These are phyloP conservation scores for Habrosyne pyritoides DNA, from an alignment of 2,888 invertebrate genomes.

Conservation along the genomic window DNA sequence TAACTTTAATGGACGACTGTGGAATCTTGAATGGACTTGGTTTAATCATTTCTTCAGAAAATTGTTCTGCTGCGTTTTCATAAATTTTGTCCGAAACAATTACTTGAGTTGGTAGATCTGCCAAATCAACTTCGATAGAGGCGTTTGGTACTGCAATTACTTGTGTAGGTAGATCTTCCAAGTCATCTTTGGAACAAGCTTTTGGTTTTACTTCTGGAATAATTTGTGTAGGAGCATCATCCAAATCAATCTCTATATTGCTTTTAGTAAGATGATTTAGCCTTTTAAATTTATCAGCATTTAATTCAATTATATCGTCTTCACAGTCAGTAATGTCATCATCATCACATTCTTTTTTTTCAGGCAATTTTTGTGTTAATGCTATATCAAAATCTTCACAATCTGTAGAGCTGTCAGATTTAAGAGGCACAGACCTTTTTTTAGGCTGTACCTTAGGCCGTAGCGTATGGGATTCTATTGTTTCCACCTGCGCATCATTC, in stretches of 20 bases:
- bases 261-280: constrained; percentile 5
- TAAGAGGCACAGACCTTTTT: constrained; percentile 23
- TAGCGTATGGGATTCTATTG: no score
- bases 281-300: constrained; percentile 11
- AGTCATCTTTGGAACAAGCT: constrained; percentile 14
- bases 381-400: constrained; percentile 55
- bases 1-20: constrained; percentile 50
- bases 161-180: constrained; percentile 50
- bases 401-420: constrained; percentile 52
- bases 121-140: no score
- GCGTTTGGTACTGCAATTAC: constrained; percentile 25
- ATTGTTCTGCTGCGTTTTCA: no score
- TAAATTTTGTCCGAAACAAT: no score
- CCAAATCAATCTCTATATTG: constrained; percentile 17
- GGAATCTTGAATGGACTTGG: constrained; percentile 69
- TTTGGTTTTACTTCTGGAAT: constrained; percentile 18
- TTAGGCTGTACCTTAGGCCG: constrained; percentile 25
- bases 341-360: constrained; percentile 31
- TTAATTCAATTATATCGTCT: constrained; percentile 37
- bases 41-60: constrained; percentile 40
- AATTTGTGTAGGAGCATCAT: constrained; percentile 41
- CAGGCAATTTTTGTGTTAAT: constrained; percentile 45
- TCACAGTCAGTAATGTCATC: constrained; percentile 58
- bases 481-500: neutral
- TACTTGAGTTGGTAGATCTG: no score